phyloP scores from a whole-genome alignment of 2,113 vertebrate genomes.

The Paracanthobrama guichenoti region DNA sequence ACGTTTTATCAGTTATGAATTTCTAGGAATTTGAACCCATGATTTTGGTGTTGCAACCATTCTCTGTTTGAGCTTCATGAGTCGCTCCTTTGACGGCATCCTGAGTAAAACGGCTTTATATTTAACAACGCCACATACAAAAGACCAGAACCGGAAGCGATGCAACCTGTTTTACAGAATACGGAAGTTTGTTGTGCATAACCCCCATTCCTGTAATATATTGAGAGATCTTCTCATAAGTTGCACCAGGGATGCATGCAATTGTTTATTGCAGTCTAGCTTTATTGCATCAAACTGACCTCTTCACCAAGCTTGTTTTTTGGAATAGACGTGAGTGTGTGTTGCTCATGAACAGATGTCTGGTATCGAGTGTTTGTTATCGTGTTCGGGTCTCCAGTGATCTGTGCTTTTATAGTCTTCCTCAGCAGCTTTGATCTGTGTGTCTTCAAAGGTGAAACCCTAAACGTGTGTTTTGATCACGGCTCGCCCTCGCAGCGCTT shows the following conservation, averaged over 20 bases:
- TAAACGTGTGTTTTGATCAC: constrained; percentile 32
- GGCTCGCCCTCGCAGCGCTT: not conserved
- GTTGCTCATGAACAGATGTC: not conserved
- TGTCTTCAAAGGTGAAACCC: constrained; percentile 43
- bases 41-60: not conserved
- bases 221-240: not conserved
- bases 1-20: not conserved
- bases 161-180: no score
- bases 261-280: not conserved
- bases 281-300: not conserved
- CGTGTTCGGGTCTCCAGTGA: constrained; percentile 1
- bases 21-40: not conserved
- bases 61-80: not conserved
- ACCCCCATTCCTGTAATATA: not conserved
- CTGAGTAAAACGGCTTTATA: no score
- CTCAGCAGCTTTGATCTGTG: constrained; percentile 34
- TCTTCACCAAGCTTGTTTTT: not conserved
- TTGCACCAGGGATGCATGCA: not conserved
- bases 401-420: constrained; percentile 29
- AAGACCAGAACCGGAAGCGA: no score
- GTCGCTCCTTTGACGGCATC: no score
- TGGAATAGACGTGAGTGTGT: not conserved
- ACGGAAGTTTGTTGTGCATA: no score
- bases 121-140: no score
- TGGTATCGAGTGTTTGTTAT: not conserved